phyloP scores from a whole-genome alignment of 2,888 invertebrate species.

The Cantharis flavilabris region DNA sequence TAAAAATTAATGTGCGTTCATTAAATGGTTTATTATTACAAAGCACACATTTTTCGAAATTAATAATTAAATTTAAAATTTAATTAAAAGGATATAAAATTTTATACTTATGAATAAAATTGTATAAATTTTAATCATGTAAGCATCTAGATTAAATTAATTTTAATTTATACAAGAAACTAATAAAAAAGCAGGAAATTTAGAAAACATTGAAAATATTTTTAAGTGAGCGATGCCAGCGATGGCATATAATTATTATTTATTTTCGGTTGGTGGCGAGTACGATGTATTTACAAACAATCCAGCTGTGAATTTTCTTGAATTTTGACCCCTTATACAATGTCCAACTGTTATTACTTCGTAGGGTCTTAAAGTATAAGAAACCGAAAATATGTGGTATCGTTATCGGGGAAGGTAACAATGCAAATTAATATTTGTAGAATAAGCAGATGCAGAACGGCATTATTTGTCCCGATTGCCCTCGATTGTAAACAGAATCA shows the following conservation, averaged over 20 bases:
- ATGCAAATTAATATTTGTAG: background rate
- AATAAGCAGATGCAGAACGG: slow-evolving; percentile 17
- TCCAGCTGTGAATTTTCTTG: background rate
- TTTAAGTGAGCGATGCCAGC: background rate
- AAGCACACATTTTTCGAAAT: background rate
- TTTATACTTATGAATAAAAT: background rate
- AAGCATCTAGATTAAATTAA: background rate
- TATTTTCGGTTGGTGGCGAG: background rate
- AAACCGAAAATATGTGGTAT: background rate
- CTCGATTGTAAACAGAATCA: slow-evolving; percentile 15
- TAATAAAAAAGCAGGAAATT: background rate
- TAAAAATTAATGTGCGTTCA: background rate
- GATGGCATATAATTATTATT: background rate
- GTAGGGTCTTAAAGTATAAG: background rate
- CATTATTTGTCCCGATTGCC: slow-evolving; percentile 5
- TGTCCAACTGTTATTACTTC: background rate
- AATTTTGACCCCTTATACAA: background rate
- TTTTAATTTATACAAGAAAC: background rate
- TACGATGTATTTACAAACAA: background rate
- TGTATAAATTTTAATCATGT: background rate
- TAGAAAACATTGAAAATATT: background rate
- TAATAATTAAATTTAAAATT: background rate
- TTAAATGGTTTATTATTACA: background rate
- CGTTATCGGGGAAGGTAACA: background rate
- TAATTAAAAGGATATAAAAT: background rate